A percentile compares a stretch with the other conserved stretches of the same genome.
phyloP scores from a whole-genome alignment of 2,113 vertebrate genomes.

The Euleptes europaea region DNA sequence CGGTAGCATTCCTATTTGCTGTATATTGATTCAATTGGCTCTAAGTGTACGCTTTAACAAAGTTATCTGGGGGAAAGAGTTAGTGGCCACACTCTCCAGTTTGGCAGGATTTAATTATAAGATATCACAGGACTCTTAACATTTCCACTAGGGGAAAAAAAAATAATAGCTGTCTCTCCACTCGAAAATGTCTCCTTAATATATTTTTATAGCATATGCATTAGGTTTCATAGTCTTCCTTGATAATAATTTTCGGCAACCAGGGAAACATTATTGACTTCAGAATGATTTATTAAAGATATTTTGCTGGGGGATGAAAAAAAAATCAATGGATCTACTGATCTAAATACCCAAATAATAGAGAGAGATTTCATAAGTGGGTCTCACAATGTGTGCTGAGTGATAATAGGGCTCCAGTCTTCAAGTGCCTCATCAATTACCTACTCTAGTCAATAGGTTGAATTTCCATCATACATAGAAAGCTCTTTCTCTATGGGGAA shows the following conservation, averaged over 20 bases:
- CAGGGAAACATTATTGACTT: conserved; percentile 31
- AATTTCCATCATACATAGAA: conserved; percentile 41
- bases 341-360: conserved; percentile 63
- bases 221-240: conserved; percentile 27
- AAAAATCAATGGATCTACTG: conserved; percentile 49
- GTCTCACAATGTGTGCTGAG: conserved; percentile 31
- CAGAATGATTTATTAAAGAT: conserved; percentile 53
- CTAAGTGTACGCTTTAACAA: conserved; percentile 14
- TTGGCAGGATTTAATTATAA: conserved; percentile 36
- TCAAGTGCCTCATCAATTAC: conserved; percentile 49
- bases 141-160: background rate
- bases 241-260: conserved; percentile 19
- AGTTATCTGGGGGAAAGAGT: conserved; percentile 15
- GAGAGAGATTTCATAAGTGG: conserved; percentile 44
- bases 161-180: background rate
- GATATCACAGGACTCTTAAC: conserved; percentile 24
- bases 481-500: conserved; percentile 35
- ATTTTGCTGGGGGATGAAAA: conserved; percentile 28
- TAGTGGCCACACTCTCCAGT: background rate
- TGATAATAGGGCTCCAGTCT: conserved; percentile 41
- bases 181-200: background rate
- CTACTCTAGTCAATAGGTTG: conserved; percentile 34
- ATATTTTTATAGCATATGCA: conserved; percentile 7
- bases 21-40: background rate
- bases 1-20: background rate